A percentile compares a stretch with the other conserved stretches of the same genome.
phyloP scores from a whole-genome alignment of 2,113 vertebrate species.

The Perccottus glenii region DNA sequence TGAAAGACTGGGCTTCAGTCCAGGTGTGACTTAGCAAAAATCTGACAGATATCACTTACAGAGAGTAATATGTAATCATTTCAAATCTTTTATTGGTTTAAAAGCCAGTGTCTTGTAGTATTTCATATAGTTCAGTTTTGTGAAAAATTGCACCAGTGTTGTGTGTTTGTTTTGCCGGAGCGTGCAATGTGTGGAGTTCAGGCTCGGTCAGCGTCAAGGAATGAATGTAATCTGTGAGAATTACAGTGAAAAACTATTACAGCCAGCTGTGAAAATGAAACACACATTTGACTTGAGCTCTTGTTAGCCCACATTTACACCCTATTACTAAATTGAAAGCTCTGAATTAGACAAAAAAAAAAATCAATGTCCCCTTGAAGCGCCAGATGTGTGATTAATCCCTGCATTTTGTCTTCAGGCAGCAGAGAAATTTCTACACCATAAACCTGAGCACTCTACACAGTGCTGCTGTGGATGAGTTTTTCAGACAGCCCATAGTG shows the following conservation, averaged over 20 bases:
- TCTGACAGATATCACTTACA: background rate
- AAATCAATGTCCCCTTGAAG: too few species aligned
- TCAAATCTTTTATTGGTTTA: too few species aligned
- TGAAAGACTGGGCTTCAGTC: conserved; percentile 51
- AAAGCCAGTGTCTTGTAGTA: too few species aligned
- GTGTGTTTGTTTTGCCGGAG: conserved; percentile 2
- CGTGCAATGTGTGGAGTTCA: conserved; percentile 27
- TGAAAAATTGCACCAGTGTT: conserved; percentile 17
- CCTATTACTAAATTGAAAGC: too few species aligned
- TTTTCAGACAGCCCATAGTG: conserved; percentile 81
- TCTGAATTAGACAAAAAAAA: too few species aligned
- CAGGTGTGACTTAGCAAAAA: conserved; percentile 32
- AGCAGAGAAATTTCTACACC: conserved; percentile 81
- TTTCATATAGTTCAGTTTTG: background rate
- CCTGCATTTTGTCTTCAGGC: conserved; percentile 73
- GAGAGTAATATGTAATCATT: too few species aligned
- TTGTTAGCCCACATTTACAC: too few species aligned
- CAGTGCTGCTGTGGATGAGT: conserved; percentile 75
- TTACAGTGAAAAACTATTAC: background rate
- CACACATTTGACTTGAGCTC: background rate
- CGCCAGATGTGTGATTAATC: background rate
- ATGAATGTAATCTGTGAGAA: conserved; percentile 34
- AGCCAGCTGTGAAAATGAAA: background rate
- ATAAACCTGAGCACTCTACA: conserved; percentile 79
- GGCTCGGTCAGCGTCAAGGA: conserved; percentile 47